Percentiles rank a stretch among this genome's conserved stretches.
Evolutionary conservation across 2,113 vertebrate genomes (phyloP).

Genomic region (Mionectes macconnelli): DNA sequence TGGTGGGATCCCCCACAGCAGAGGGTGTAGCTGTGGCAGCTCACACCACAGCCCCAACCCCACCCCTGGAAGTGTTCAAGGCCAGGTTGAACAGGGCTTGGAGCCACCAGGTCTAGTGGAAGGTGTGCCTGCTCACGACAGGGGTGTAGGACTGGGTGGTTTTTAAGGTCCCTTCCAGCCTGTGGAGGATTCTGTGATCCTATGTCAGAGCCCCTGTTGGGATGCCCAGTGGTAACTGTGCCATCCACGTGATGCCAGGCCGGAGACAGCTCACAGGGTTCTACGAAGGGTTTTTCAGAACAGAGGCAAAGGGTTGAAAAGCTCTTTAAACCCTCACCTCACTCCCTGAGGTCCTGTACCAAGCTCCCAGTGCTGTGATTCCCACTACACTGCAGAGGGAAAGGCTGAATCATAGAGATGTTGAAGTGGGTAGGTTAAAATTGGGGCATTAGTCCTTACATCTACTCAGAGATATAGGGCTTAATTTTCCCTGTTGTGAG

Average conservation of each 20-base stretch:
- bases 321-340: background rate
- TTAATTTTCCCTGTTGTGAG: background rate
- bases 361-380: background rate
- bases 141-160: background rate
- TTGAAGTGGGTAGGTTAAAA: background rate
- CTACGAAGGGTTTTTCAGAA: background rate
- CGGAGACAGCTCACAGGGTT: fast-evolving
- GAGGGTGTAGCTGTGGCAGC: background rate
- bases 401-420: background rate
- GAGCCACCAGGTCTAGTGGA: background rate
- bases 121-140: background rate
- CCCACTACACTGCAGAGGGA: background rate
- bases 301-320: background rate
- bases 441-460: background rate
- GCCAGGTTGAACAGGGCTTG: background rate
- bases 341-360: background rate
- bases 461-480: background rate
- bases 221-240: fast-evolving
- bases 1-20: fast-evolving
- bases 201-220: background rate
- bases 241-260: fast-evolving
- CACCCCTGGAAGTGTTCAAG: fast-evolving
- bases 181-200: background rate
- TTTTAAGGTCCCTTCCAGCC: background rate
- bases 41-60: fast-evolving